These are phyloP conservation scores for Parasteatoda lunata DNA, from an alignment of 2,888 invertebrate genomes.

Conservation along the genomic window DNA sequence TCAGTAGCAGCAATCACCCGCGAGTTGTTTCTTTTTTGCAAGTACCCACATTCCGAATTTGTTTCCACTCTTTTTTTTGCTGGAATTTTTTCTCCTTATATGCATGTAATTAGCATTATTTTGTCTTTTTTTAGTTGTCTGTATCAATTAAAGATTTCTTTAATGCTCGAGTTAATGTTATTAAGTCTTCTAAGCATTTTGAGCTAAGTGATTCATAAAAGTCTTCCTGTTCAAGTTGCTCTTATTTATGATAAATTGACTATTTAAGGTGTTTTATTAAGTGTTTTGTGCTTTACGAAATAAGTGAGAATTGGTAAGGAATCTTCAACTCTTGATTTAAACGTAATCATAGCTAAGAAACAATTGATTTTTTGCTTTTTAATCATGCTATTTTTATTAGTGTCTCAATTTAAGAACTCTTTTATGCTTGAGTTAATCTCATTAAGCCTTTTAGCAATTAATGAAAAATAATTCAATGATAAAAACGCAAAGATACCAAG, in stretches of 20 bases:
- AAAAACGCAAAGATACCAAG: too few species aligned
- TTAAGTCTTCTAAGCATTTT: neutral
- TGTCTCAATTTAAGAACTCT: too few species aligned
- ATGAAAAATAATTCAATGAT: too few species aligned
- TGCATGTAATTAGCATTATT: neutral
- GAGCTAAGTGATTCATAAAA: neutral
- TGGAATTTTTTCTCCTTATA: neutral
- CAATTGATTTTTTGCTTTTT: too few species aligned
- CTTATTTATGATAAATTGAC: neutral
- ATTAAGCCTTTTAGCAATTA: too few species aligned
- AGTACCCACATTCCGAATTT: neutral
- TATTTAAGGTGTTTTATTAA: neutral
- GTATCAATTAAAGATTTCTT: neutral
- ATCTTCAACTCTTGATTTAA: too few species aligned
- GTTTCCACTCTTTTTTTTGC: neutral
- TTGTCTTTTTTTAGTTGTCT: neutral
- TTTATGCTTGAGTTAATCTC: too few species aligned
- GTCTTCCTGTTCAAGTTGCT: neutral
- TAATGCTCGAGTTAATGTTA: neutral
- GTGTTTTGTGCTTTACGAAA: neutral
- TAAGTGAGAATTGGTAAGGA: too few species aligned
- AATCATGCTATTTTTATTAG: too few species aligned
- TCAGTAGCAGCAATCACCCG: neutral
- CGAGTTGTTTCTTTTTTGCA: neutral
- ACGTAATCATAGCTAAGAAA: too few species aligned